Percentiles rank a stretch among this genome's conserved stretches.
These are phyloP conservation scores for Acanthurus tractus DNA, from an alignment of 2,797 vertebrate species.

Conservation along the genomic window DNA sequence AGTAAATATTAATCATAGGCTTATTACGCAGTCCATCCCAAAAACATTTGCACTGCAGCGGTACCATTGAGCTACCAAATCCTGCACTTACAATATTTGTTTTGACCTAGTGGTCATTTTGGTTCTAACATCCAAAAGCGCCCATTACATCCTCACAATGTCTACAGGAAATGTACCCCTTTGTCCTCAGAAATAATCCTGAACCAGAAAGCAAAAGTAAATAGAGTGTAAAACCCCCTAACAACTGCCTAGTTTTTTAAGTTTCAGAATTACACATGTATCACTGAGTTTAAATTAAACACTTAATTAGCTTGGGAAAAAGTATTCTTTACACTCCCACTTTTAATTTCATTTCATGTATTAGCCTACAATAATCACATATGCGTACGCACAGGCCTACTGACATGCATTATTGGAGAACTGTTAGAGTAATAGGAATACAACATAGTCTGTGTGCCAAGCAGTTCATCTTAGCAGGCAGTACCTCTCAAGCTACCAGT, in stretches of 20 bases:
- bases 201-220: conserved; percentile 72
- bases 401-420: too few species aligned
- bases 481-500: not conserved
- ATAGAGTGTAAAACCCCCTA: conserved; percentile 51
- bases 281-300: too few species aligned
- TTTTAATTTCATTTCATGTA: too few species aligned
- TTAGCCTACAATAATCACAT: too few species aligned
- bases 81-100: not conserved
- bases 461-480: not conserved
- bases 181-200: conserved; percentile 71
- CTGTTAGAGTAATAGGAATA: not conserved
- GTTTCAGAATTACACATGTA: too few species aligned
- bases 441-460: not conserved
- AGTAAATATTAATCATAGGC: conserved; percentile 8
- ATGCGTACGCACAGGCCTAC: too few species aligned
- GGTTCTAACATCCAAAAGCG: conserved; percentile 34
- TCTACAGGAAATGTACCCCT: conserved; percentile 72
- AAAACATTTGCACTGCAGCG: conserved; percentile 7
- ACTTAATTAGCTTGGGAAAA: too few species aligned
- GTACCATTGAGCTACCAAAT: not conserved
- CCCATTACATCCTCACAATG: conserved; percentile 50
- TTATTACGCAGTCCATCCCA: conserved; percentile 3
- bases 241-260: conserved; percentile 27
- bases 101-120: conserved; percentile 2
- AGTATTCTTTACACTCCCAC: too few species aligned